A percentile compares a stretch with the other conserved stretches of the same genome.
These are phyloP conservation scores for Onychorhynchus coronatus DNA, from an alignment of 2,113 vertebrate genomes.

Conservation along the genomic window DNA sequence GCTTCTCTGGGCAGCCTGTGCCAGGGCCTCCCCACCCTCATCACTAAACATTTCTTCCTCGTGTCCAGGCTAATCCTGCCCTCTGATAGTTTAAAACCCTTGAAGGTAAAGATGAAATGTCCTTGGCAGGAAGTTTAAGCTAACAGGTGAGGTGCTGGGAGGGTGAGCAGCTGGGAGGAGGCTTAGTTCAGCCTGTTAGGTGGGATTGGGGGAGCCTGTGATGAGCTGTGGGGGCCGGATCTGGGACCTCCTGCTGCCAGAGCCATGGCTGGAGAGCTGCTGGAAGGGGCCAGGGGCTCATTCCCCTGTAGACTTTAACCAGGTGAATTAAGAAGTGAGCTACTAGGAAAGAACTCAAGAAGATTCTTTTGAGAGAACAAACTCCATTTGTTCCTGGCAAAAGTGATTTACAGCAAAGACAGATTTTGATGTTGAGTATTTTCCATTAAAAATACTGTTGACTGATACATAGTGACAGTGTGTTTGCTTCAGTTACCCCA, in stretches of 20 bases:
- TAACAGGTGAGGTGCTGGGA: not conserved
- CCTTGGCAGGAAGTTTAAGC: no score
- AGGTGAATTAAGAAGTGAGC: not conserved
- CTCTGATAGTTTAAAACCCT: not conserved
- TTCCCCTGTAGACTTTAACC: not conserved
- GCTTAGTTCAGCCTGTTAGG: not conserved
- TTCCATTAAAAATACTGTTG: not conserved
- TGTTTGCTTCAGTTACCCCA: not conserved
- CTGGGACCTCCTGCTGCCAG: accelerated
- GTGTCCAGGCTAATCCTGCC: no score
- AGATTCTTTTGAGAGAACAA: not conserved
- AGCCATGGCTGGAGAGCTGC: not conserved
- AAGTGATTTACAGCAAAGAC: not conserved
- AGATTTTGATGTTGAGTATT: not conserved
- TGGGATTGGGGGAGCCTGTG: accelerated
- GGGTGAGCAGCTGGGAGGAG: accelerated
- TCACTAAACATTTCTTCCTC: not conserved
- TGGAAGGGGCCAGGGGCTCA: accelerated
- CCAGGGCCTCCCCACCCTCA: not conserved
- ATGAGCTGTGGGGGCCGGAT: accelerated
- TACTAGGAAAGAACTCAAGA: not conserved
- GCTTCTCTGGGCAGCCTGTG: not conserved
- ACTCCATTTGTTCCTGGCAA: not conserved
- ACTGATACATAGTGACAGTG: not conserved
- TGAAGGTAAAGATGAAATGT: not conserved